Percentiles rank a stretch among this genome's conserved stretches.
phyloP scores from a whole-genome alignment of 2,797 vertebrate species.

The Oreochromis mossambicus region DNA sequence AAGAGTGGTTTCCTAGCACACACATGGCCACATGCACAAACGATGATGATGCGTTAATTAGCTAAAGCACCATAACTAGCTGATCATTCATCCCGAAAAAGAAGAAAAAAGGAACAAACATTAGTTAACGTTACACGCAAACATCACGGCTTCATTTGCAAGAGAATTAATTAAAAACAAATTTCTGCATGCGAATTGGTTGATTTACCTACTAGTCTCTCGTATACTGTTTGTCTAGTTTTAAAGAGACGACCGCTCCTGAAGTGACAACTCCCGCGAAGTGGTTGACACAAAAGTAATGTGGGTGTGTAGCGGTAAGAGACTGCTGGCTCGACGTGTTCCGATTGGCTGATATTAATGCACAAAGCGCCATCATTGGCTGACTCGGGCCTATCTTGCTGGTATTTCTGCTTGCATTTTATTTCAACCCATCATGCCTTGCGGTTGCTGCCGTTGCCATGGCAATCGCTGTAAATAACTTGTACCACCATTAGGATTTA shows the following conservation, averaged over 20 bases:
- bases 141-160: background rate
- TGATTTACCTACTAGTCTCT: conserved; percentile 45
- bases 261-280: conserved; percentile 73
- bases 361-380: conserved; percentile 55
- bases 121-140: background rate
- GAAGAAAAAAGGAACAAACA: background rate
- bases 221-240: conserved; percentile 16
- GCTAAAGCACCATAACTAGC: conserved; percentile 8
- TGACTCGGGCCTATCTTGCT: background rate
- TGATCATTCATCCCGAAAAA: conserved; percentile 21
- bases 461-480: conserved; percentile 56
- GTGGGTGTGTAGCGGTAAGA: conserved; percentile 71
- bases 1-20: background rate
- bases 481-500: background rate
- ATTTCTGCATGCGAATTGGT: background rate
- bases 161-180: background rate
- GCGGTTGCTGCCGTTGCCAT: conserved; percentile 45
- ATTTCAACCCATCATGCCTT: conserved; percentile 77
- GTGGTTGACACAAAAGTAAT: conserved; percentile 74
- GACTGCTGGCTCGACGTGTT: conserved; percentile 25
- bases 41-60: conserved; percentile 4
- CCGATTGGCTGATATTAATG: conserved; percentile 56
- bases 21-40: background rate
- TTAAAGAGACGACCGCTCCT: conserved; percentile 32
- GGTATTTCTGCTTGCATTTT: conserved; percentile 76